phyloP scores from a whole-genome alignment of 2,797 vertebrate genomes.

The Cirrhinus mrigala region DNA sequence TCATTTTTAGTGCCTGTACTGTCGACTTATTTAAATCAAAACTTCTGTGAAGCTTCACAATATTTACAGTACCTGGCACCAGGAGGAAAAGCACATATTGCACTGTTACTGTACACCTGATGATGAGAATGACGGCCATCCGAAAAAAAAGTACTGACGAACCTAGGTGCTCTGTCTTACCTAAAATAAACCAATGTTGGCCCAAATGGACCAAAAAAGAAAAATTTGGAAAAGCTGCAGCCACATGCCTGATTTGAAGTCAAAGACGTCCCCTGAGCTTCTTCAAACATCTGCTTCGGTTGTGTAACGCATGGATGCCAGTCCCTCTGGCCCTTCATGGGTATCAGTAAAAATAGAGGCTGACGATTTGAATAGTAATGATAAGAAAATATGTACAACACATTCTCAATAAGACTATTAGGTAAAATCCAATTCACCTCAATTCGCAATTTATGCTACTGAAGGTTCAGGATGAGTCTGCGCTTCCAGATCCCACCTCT shows the following conservation, averaged over 20 bases:
- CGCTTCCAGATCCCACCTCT: not conserved
- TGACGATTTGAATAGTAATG: not conserved
- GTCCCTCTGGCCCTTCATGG: not conserved
- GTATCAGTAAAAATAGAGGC: not conserved
- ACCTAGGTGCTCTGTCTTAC: not conserved
- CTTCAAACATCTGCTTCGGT: constrained; percentile 28
- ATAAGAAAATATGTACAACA: not conserved
- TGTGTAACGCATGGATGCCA: no score
- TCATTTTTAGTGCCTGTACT: not conserved
- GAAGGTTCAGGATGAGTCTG: not conserved
- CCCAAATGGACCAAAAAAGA: not conserved
- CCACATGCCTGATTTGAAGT: constrained; percentile 8
- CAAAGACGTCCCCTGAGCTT: constrained; percentile 2
- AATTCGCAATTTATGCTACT: not conserved
- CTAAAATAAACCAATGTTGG: not conserved
- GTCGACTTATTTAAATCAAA: not conserved
- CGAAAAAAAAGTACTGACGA: not conserved
- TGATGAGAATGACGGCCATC: not conserved
- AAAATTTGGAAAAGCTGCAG: not conserved
- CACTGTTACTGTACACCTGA: not conserved
- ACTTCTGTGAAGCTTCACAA: not conserved
- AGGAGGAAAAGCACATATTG: not conserved
- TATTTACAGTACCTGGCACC: not conserved
- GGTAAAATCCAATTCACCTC: no score
- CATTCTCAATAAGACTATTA: not conserved